Conservation (phyloP, 2,113 vertebrate species). For the Datnioides undecimradiatus region DNA sequence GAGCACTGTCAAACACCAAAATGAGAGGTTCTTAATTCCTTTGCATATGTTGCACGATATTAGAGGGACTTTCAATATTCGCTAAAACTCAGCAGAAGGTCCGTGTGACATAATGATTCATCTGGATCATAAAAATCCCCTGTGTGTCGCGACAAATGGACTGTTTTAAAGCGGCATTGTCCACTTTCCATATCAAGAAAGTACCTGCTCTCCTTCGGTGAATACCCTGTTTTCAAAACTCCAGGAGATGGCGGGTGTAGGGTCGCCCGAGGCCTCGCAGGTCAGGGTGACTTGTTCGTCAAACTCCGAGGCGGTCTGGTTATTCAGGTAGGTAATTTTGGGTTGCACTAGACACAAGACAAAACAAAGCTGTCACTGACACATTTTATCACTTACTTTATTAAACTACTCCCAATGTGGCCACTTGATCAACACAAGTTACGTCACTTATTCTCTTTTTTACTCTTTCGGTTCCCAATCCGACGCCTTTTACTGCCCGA, state of each 20-base stretch:
- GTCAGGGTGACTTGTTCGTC: slow-evolving; percentile 94
- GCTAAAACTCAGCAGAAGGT: not conserved
- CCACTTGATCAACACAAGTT: no score
- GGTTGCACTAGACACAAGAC: slow-evolving; percentile 82
- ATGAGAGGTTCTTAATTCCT: not conserved
- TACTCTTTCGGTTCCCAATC: no score
- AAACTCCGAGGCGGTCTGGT: slow-evolving; percentile 94
- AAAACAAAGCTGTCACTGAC: not conserved
- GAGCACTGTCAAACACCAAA: not conserved
- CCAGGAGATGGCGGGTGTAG: slow-evolving; percentile 96
- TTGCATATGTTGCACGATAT: no score
- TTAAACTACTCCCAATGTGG: no score
- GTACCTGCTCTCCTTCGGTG: slow-evolving; percentile 96
- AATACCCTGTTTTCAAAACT: slow-evolving; percentile 90
- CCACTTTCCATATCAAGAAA: not conserved
- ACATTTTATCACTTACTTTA: no score
- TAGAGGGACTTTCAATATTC: not conserved
- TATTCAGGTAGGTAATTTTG: slow-evolving; percentile 95
- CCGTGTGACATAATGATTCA: not conserved
- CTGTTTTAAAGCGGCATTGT: not conserved
- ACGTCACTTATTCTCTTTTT: no score
- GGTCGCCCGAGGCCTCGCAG: slow-evolving; percentile 96
- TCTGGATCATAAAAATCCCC: not conserved
- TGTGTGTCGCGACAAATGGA: not conserved
- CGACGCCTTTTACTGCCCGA: no score